Evolutionary conservation across 2,888 invertebrate genomes (phyloP), one percentile per base, ranked within the genome.

Genomic region (Xestobium rufovillosum): DNA sequence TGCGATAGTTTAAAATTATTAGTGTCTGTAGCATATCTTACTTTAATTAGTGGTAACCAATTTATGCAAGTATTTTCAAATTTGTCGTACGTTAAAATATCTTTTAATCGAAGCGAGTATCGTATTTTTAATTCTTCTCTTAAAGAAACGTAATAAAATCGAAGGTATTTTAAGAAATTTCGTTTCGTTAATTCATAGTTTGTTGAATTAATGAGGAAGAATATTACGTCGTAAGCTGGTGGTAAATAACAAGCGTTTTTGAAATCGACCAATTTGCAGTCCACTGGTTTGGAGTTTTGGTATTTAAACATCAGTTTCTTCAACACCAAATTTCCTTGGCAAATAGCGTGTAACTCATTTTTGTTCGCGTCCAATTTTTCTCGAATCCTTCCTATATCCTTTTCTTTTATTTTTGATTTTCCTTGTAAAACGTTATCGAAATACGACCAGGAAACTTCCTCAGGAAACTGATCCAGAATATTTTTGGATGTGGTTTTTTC

Each of bases 201-300:
- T 19, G n/a, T n/a, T 19, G 23, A 8, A 19, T 19, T 19, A 6
- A 19, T 6, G n/a, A 19, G 6, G 23, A 40, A 11, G 8, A n/a
- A 8, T 19, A 19, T 19, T 8, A 43, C 29, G 19, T 45, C 45
- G 14, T 35, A 45, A 28, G 39, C 26, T 13, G 45, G 45, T 17
- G 45, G 39, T 11, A 16, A 26, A 13, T 43, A 43, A 15, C 34
- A 32, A 14, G 39, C 38, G 13, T 38, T 12, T 32, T 41, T 33
- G 23, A 43, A 45, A 33, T 43, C 42, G 8, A 43, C n/a, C 11
- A 45, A 10, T 34, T 37, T 41, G 23, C 41, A 45, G 8, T 39
- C 37, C 8, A 43, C 14, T 26, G 41, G 40, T 11, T 14, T 16
- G 4, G 17, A 15, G 26, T 38, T 26, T 23, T 42, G 31, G 29